Base-by-base conservation (phyloP, 1,140 invertebrate species). In the Drosophila tani region DNA sequence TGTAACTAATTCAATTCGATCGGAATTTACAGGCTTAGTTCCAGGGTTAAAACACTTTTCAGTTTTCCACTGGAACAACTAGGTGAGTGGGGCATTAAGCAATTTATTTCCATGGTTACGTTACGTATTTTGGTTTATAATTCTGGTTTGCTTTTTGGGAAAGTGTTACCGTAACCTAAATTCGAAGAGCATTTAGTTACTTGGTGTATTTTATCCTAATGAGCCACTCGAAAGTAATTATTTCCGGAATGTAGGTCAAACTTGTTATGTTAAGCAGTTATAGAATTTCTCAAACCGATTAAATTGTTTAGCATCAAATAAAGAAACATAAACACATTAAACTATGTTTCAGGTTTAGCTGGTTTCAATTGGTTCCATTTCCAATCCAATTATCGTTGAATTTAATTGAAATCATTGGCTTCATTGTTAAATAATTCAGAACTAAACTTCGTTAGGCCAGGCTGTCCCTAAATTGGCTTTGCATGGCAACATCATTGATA, bases 401-500 rank as follows among this genome's bases (percentile, higher is more conserved):
- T 46, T 47, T 55, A 40, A 55, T 69, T 55, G 64, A 46, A 62
- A 17, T 15, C 67, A 40, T 35, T 53, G 38, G 62, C 29, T 45
- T 45, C 40, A 69, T 55, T 70, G 67, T 56, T 68, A 68, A 68
- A 70, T 56, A 68, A 68, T 70, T 70, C 43, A 40, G n/a, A 68
- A 29, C 64, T 29, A 21, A 53, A 77, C 59, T 51, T 67, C 29
- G 46, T 71, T 73, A 51, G 57, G 68, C 53, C 46, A 41, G 35
- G 15, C 41, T 49, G 9, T 29, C n/a, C 35, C 35, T 7, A 73
- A 69, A 78, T 51, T 62, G 38, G 56, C 29, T 60, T 75, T 45
- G 66, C 75, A 62, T 49, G 32, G 58, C 73, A 67, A 79, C 45
- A 66, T 77, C 74, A 81, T 82, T 66, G 79, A 84, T 83, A 85